phyloP scores from a whole-genome alignment of 2,888 invertebrate genomes.

The Hyposoter dolosus region DNA sequence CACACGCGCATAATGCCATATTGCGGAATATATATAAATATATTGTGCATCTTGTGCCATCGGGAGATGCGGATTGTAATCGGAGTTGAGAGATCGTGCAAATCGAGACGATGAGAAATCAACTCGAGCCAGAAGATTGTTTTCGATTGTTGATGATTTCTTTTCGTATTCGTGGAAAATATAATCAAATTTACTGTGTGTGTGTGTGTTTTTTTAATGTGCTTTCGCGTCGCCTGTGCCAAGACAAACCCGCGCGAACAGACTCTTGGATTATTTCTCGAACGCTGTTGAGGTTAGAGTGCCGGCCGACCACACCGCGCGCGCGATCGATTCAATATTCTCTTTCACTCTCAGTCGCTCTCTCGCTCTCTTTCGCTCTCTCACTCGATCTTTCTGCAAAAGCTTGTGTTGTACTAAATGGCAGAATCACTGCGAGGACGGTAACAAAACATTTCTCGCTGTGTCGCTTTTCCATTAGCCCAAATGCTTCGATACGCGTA shows the following conservation, averaged over 20 bases:
- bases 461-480: slow-evolving; percentile 13
- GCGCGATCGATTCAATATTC: slow-evolving; percentile 74
- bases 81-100: slow-evolving; percentile 13
- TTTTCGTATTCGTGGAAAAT: background rate
- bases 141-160: background rate
- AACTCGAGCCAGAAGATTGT: background rate
- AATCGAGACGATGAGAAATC: background rate
- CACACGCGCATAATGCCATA: background rate
- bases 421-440: slow-evolving; percentile 20
- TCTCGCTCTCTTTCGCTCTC: background rate
- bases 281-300: slow-evolving; percentile 78
- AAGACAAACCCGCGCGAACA: slow-evolving; percentile 17
- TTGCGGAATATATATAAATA: background rate
- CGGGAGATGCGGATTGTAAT: background rate
- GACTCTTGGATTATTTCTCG: slow-evolving; percentile 26
- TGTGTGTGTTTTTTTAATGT: background rate
- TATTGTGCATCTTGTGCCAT: background rate
- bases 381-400: background rate
- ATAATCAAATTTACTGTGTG: background rate
- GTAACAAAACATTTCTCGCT: slow-evolving; percentile 4
- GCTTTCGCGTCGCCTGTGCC: background rate
- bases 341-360: slow-evolving; percentile 36
- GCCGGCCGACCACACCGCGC: slow-evolving; percentile 58
- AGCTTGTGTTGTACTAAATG: background rate
- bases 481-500: slow-evolving; percentile 17